phyloP scores from a whole-genome alignment of 2,888 invertebrate genomes.

The Proisotoma minuta region DNA sequence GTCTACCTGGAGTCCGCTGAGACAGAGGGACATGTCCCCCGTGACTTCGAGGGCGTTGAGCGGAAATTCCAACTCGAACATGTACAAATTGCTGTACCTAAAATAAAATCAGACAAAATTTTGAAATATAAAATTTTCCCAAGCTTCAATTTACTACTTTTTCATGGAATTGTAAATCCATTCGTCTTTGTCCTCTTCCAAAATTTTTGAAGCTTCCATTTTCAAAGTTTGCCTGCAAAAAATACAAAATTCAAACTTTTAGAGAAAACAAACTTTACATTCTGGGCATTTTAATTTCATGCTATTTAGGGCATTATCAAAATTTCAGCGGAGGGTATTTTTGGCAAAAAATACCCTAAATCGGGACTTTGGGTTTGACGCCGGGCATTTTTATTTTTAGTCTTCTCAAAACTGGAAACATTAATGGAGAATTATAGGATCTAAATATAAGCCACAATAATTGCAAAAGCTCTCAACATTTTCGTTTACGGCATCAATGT shows the following conservation, averaged over 20 bases:
- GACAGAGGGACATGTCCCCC: slow-evolving; percentile 39
- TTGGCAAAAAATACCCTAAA: not conserved
- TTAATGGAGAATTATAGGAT: no score
- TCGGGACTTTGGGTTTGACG: not conserved
- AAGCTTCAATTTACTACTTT: slow-evolving; percentile 24
- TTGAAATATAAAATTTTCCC: not conserved
- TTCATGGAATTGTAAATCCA: slow-evolving; percentile 45
- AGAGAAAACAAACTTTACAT: no score
- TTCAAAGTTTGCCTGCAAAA: not conserved
- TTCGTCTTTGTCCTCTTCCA: slow-evolving; percentile 42
- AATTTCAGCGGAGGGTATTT: no score
- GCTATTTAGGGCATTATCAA: no score
- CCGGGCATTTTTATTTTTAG: no score
- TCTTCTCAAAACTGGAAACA: no score
- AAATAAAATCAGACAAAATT: not conserved
- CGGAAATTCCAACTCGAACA: slow-evolving; percentile 46
- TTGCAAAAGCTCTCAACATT: no score
- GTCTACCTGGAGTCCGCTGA: slow-evolving; percentile 42
- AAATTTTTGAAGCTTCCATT: slow-evolving; percentile 37
- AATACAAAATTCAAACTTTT: not conserved
- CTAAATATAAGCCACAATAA: no score
- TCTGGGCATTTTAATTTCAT: no score
- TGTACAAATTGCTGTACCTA: slow-evolving; percentile 43
- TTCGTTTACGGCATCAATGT: no score
- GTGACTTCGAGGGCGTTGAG: slow-evolving; percentile 40